phyloP scores from a whole-genome alignment of 1,140 invertebrate genomes.

The Drosophila ercepeae region DNA sequence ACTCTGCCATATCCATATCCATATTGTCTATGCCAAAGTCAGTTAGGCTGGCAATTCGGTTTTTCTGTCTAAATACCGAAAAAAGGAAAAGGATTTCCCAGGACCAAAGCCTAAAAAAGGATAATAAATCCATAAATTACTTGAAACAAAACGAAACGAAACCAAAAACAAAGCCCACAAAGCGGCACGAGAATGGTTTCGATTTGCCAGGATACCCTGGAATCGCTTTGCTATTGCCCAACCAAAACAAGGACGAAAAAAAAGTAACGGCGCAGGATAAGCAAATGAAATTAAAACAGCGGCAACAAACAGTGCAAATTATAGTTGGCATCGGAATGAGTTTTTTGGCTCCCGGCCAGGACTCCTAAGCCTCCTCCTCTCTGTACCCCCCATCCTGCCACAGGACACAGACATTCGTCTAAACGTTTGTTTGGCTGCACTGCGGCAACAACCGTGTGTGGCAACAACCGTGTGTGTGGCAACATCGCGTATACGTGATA shows the following conservation, averaged over 20 bases:
- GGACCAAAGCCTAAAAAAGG: constrained; percentile 3
- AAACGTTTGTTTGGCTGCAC: constrained; percentile 57
- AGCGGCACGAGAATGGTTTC: constrained; percentile 27
- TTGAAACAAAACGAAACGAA: constrained; percentile 26
- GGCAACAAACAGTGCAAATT: constrained; percentile 37
- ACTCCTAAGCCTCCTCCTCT: not conserved
- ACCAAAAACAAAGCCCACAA: constrained; percentile 23
- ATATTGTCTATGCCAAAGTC: constrained; percentile 51
- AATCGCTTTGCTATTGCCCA: too few relatives aligned
- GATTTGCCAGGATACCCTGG: constrained; percentile 4
- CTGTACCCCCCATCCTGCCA: not conserved
- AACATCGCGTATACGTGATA: constrained; percentile 58
- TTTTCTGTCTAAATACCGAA: constrained; percentile 42
- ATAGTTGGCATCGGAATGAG: constrained; percentile 46
- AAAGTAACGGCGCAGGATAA: constrained; percentile 12
- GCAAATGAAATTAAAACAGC: constrained; percentile 47
- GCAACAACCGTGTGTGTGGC: constrained; percentile 39
- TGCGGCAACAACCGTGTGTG: constrained; percentile 46
- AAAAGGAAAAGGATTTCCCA: not conserved
- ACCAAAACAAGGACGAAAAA: not conserved
- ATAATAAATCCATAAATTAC: constrained; percentile 52
- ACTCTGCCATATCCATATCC: not conserved
- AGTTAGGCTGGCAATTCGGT: constrained; percentile 37
- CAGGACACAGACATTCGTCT: constrained; percentile 10
- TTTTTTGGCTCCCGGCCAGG: constrained; percentile 44